Base-by-base conservation (phyloP, 2,113 vertebrate species). In the Hydrolagus affinis region DNA sequence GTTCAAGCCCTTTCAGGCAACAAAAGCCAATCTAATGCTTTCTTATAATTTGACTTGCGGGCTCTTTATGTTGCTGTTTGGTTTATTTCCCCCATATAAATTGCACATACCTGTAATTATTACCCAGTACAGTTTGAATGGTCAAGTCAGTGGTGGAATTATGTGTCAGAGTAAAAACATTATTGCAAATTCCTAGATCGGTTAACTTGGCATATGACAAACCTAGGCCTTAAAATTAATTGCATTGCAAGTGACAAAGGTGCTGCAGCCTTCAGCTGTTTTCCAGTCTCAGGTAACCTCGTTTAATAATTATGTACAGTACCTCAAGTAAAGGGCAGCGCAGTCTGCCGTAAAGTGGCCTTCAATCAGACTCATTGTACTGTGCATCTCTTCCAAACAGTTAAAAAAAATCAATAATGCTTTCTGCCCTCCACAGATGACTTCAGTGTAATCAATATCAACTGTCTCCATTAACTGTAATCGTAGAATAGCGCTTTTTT, bases 371-470 rank as follows among this genome's bases (percentile, higher is more conserved):
- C 4, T 66, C 25, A 28, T 66, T 68, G 15, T 30, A 28, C 28
- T 25, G 8, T 19, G 62, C 25, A 66, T 83, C 23, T 83, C 8
- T 30, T 64, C 15, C 60, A 68, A 66, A 25, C 23, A 17, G 11
- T n/a, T n/a, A 68, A 19, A 12, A 15, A 83, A 64, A 83, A 66
- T 66, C 78, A 83, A 83, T 83, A 68, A 19, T 66, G 30, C 60
- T 83, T 83, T 32, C 78, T 21, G 17, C 78, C 32, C 7, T 19
- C 8, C 8, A 66, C 7, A 64, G 17, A 83, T 66, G 60, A 83
- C 25, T 64, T 6, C 44, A 44, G 44, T 44, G 44, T 44, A 83
- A 83, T 64, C 60, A 32, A 9, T 60, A n/a, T 14, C 12, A 11
- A 64, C 30, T 83, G 62, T 57, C 1, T 30, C 30, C 30, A 56